A percentile compares a stretch with the other conserved stretches of the same genome.
Conservation (phyloP, 2,113 vertebrate genomes). For the Gymnorhina tibicen region DNA sequence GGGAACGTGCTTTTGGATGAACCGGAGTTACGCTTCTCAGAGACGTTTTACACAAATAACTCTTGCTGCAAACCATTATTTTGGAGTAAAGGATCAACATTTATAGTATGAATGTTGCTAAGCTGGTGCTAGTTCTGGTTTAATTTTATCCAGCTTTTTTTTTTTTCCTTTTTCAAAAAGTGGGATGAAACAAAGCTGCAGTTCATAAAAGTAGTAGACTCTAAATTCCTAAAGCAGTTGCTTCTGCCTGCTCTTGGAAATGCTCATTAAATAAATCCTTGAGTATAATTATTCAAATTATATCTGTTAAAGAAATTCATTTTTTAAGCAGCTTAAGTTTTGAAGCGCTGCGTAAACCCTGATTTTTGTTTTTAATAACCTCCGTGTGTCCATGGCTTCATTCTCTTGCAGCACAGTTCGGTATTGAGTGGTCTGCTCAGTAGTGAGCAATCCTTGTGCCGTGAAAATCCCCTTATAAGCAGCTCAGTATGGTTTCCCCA, state of each 20-base stretch:
- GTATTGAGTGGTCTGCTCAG: neutral
- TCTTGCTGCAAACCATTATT: neutral
- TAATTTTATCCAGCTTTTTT: neutral
- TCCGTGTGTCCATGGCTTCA: neutral
- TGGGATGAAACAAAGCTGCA: neutral
- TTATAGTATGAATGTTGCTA: neutral
- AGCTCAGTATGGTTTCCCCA: neutral
- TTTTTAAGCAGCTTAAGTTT: neutral
- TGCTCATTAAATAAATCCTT: neutral
- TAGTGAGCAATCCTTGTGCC: neutral
- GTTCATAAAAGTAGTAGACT: neutral
- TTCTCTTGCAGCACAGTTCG: neutral
- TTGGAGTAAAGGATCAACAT: neutral
- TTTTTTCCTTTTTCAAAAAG: neutral
- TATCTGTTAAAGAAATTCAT: neutral
- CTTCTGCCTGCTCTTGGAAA: neutral
- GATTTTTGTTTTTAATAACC: neutral
- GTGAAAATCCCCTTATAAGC: neutral
- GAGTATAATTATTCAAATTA: conserved; percentile 8
- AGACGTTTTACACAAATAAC: neutral
- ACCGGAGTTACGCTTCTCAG: neutral
- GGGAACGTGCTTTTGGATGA: neutral
- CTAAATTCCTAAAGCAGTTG: neutral
- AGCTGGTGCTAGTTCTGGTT: neutral
- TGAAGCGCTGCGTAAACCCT: neutral